Evolutionary conservation across 2,888 invertebrate genomes (phyloP).

Genomic region (Sycophila texana): DNA sequence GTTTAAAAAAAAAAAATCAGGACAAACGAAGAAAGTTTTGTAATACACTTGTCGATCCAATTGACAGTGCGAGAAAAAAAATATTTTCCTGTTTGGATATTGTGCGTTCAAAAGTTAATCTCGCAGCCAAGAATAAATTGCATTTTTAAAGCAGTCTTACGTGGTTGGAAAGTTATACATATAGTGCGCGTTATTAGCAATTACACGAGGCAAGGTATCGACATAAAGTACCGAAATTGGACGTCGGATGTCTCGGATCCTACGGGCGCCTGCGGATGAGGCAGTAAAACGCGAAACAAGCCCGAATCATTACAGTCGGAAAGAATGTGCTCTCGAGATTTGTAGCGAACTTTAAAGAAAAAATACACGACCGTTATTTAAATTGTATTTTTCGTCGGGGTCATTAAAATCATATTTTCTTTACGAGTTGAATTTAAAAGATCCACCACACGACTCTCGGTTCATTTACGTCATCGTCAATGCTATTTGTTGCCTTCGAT

Average conservation of each 20-base stretch:
- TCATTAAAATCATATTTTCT: slow-evolving; percentile 42
- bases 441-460: neutral
- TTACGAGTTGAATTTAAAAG: slow-evolving; percentile 1
- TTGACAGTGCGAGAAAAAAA: neutral
- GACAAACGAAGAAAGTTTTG: no score
- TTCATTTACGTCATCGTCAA: neutral
- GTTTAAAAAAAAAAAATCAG: no score
- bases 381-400: slow-evolving; percentile 37
- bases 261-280: slow-evolving; percentile 14
- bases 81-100: neutral
- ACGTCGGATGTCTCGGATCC: slow-evolving; percentile 31
- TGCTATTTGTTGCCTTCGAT: neutral
- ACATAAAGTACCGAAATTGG: slow-evolving; percentile 44
- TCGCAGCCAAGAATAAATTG: slow-evolving; percentile 21
- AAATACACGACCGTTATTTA: slow-evolving; percentile 10
- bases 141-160: slow-evolving; percentile 20
- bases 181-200: slow-evolving; percentile 39
- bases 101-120: slow-evolving; percentile 10
- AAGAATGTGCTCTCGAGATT: neutral
- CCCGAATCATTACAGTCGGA: slow-evolving; percentile 35
- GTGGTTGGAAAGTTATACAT: slow-evolving; percentile 5
- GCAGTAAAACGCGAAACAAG: slow-evolving; percentile 46
- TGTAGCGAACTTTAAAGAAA: neutral
- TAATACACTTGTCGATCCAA: no score
- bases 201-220: slow-evolving; percentile 24